These are phyloP conservation scores for Umimayanthus kanabou DNA, from an alignment of 92 coral and sea anemone genomes.

Conservation along the genomic window DNA sequence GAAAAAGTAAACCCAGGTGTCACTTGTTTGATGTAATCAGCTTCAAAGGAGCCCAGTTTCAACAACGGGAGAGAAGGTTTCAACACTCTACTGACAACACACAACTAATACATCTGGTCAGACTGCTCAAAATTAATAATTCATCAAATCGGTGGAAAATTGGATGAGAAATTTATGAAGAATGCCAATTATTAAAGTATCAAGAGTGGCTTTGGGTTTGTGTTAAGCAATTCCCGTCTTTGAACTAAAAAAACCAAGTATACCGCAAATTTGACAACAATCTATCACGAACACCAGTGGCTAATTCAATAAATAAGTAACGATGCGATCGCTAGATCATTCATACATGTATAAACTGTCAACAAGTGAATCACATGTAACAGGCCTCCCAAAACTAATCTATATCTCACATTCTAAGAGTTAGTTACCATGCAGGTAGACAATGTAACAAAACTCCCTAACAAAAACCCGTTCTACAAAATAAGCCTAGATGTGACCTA, in stretches of 20 bases:
- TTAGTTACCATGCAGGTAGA: too few relatives aligned
- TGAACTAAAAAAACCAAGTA: neutral
- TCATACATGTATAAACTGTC: too few relatives aligned
- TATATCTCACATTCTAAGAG: too few relatives aligned
- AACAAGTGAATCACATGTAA: neutral
- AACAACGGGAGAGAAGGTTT: neutral
- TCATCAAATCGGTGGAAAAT: neutral
- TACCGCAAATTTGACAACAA: neutral
- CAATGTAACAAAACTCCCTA: too few relatives aligned
- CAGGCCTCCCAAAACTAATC: neutral
- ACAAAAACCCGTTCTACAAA: too few relatives aligned
- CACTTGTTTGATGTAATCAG: neutral
- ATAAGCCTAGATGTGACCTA: too few relatives aligned
- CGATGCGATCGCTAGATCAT: too few relatives aligned
- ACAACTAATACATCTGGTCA: constrained; percentile 16
- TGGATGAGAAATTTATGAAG: neutral
- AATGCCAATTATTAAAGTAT: constrained; percentile 19
- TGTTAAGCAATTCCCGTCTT: neutral
- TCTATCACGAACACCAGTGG: neutral
- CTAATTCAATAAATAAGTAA: too few relatives aligned
- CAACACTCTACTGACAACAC: neutral
- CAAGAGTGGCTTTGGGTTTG: neutral
- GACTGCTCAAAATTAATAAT: constrained; percentile 25
- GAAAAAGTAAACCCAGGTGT: neutral
- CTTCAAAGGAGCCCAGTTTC: neutral